Evolutionary conservation across 1,140 invertebrate species (phyloP).

Genomic region (Microplitis demolitor): DNA sequence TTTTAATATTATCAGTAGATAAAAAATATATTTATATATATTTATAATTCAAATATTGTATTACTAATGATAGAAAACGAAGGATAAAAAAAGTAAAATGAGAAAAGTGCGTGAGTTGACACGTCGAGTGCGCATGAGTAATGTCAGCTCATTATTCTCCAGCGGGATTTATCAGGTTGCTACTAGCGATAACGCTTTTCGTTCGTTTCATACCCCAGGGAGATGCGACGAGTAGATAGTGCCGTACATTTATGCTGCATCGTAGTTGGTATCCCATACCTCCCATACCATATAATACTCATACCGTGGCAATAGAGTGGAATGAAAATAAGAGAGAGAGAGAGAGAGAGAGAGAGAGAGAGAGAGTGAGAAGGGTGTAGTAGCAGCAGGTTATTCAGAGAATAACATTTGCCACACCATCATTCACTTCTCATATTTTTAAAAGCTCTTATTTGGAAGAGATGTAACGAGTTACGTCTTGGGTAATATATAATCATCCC

Average conservation of each 20-base stretch:
- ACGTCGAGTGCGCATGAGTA: constrained; percentile 43
- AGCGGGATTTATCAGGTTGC: constrained; percentile 52
- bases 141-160: constrained; percentile 54
- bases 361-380: too few relatives aligned
- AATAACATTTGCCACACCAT: too few relatives aligned
- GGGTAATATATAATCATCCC: too few relatives aligned
- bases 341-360: too few relatives aligned
- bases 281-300: background rate
- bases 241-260: constrained; percentile 38
- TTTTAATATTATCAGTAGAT: too few relatives aligned
- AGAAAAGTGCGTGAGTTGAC: constrained; percentile 34
- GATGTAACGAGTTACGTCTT: too few relatives aligned
- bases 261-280: too few relatives aligned
- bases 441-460: too few relatives aligned
- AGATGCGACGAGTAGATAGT: constrained; percentile 47
- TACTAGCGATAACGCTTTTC: constrained; percentile 51
- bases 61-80: background rate
- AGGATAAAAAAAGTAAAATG: background rate
- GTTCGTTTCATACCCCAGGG: constrained; percentile 35
- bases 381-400: too few relatives aligned
- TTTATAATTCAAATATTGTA: background rate
- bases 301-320: background rate
- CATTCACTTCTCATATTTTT: too few relatives aligned
- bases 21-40: background rate
- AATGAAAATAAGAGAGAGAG: background rate